Conservation (phyloP, 2,113 vertebrate genomes). For the Triplophysa dalaica region DNA sequence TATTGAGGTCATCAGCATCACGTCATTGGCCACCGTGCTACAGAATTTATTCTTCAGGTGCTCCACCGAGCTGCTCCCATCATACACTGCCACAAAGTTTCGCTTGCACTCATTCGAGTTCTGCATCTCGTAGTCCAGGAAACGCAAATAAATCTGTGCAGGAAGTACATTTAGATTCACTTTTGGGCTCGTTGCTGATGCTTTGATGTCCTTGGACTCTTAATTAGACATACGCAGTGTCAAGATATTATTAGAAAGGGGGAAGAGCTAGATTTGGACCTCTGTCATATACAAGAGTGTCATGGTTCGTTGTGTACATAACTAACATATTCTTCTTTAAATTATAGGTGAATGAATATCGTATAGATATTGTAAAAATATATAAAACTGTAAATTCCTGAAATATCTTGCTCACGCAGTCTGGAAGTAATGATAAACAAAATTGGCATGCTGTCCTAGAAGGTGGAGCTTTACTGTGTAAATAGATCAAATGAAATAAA, state of each 20-base stretch:
- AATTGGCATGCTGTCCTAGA: no score
- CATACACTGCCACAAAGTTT: constrained; percentile 96
- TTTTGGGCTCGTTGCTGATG: no score
- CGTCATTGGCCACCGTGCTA: constrained; percentile 95
- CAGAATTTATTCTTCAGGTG: constrained; percentile 97
- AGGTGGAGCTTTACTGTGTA: no score
- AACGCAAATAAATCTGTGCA: constrained; percentile 90
- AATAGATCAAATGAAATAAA: no score
- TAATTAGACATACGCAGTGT: not conserved
- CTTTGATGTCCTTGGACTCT: not conserved
- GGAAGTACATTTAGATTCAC: constrained; percentile 23
- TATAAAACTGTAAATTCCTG: no score
- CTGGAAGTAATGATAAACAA: no score
- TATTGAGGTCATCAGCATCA: constrained; percentile 88
- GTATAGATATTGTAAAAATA: not conserved
- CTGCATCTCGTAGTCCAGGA: constrained; percentile 99
- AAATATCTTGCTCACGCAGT: no score
- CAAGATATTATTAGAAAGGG: no score
- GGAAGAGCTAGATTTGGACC: no score
- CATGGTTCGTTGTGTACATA: no score
- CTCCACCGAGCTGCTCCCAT: constrained; percentile 93
- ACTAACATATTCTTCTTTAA: not conserved
- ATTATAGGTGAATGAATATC: not conserved
- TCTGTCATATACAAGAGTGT: no score
- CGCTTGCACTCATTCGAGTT: constrained; percentile 98